A percentile compares a stretch with the other conserved stretches of the same genome.
phyloP scores from a whole-genome alignment of 2,797 vertebrate genomes.

The Parambassis ranga region DNA sequence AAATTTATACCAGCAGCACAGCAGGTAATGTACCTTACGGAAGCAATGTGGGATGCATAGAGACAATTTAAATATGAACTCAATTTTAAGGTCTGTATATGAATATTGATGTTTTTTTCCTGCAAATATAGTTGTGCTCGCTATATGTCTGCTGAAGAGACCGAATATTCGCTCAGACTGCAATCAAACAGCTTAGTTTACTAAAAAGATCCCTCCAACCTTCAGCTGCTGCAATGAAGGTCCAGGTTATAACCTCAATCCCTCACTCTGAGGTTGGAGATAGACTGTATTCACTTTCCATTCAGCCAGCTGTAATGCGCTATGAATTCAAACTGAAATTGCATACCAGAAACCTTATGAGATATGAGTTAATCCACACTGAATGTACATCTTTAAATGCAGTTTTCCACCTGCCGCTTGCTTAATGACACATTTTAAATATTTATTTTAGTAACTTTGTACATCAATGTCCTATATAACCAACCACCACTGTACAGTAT shows the following conservation, averaged over 20 bases:
- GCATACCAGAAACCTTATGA: conserved; percentile 21
- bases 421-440: neutral
- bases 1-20: conserved; percentile 10
- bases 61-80: conserved; percentile 7
- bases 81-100: neutral
- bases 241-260: conserved; percentile 68
- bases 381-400: neutral
- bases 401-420: neutral
- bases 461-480: neutral
- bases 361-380: conserved; percentile 23
- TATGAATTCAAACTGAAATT: conserved; percentile 43
- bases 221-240: conserved; percentile 21
- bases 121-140: neutral
- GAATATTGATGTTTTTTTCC: conserved; percentile 19
- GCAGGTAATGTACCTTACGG: neutral
- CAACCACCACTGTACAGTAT: neutral
- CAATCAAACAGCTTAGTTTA: conserved; percentile 44
- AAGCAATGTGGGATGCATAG: neutral
- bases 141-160: neutral
- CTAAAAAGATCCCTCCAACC: conserved; percentile 26
- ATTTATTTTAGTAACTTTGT: neutral
- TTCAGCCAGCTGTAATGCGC: conserved; percentile 40
- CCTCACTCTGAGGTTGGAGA: conserved; percentile 48
- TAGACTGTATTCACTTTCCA: conserved; percentile 49
- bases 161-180: neutral